Percentiles rank a stretch among this genome's conserved stretches.
Evolutionary conservation across 1,140 invertebrate species (phyloP).

Genomic region (Pectinophora gossypiella): DNA sequence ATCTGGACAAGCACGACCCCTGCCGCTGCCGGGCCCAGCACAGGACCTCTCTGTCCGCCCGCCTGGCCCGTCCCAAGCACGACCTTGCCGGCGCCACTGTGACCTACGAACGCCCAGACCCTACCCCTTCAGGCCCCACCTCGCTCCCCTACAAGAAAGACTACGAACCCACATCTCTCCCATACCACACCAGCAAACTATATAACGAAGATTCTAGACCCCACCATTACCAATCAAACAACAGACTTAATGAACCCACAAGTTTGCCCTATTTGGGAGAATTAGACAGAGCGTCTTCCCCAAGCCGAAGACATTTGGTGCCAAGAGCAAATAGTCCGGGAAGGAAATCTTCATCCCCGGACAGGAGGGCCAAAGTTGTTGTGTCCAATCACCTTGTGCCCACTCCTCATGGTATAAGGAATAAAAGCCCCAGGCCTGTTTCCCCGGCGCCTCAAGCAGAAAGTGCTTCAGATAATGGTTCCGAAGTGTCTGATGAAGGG

Average conservation of each 20-base stretch:
- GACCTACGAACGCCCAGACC: slow-evolving; percentile 83
- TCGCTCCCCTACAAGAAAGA: slow-evolving; percentile 54
- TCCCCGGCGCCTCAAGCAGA: slow-evolving; percentile 65
- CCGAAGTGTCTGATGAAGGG: slow-evolving; percentile 91
- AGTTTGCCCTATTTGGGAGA: slow-evolving; percentile 63
- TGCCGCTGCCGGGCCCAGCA: slow-evolving; percentile 90
- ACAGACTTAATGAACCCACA: slow-evolving; percentile 47
- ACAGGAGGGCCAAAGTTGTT: slow-evolving; percentile 57
- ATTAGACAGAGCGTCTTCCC: slow-evolving; percentile 44
- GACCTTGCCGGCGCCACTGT: slow-evolving; percentile 88
- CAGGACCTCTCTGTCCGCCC: slow-evolving; percentile 78
- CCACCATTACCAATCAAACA: slow-evolving; percentile 42
- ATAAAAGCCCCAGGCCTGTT: slow-evolving; percentile 56
- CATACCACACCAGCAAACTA: slow-evolving; percentile 34
- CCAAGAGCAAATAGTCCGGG: slow-evolving; percentile 66
- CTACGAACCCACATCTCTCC: slow-evolving; percentile 65
- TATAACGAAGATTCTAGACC: slow-evolving; percentile 49
- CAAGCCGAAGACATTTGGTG: slow-evolving; percentile 43
- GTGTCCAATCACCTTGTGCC: slow-evolving; percentile 57
- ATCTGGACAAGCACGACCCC: slow-evolving; percentile 97
- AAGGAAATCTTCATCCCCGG: slow-evolving; percentile 55
- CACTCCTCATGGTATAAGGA: slow-evolving; percentile 50
- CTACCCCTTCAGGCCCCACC: slow-evolving; percentile 59
- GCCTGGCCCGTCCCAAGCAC: slow-evolving; percentile 77
- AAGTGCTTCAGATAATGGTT: slow-evolving; percentile 87